A percentile compares a stretch with the other conserved stretches of the same genome.
These are phyloP conservation scores for Lepidurus couesii DNA, from an alignment of 1,140 invertebrate genomes.

Conservation along the genomic window DNA sequence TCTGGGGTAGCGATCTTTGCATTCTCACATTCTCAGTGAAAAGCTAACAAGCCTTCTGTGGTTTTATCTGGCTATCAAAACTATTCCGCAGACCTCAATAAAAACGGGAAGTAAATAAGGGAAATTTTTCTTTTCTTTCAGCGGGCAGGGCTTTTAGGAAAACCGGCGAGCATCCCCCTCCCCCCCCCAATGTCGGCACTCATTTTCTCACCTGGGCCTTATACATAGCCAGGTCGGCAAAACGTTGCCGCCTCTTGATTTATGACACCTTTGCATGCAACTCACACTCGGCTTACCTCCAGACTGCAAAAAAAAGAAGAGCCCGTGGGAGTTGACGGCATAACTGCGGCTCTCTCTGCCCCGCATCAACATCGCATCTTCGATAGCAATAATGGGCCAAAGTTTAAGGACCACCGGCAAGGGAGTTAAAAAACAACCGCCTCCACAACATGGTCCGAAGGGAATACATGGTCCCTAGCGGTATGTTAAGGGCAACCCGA, in stretches of 20 bases:
- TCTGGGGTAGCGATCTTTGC: neutral
- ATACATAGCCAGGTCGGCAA: constrained; percentile 4
- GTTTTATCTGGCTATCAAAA: neutral
- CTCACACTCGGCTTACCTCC: constrained; percentile 4
- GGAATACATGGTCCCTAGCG: neutral
- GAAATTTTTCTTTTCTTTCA: neutral
- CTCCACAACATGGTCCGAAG: neutral
- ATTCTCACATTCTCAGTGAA: neutral
- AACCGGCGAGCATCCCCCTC: neutral
- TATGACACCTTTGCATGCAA: constrained; percentile 12
- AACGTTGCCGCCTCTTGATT: constrained; percentile 17
- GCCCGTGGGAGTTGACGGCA: neutral
- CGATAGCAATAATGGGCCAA: neutral
- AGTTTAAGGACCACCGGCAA: neutral
- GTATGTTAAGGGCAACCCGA: neutral
- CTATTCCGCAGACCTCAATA: neutral
- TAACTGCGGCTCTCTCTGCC: neutral
- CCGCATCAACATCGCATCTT: neutral
- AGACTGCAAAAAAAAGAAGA: neutral
- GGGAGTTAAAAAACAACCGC: neutral
- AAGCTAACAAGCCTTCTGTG: neutral
- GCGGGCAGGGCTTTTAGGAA: neutral
- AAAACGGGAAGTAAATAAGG: neutral
- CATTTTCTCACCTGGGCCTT: constrained; percentile 8
- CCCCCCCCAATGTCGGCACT: neutral